Evolutionary conservation across 2,113 vertebrate genomes (phyloP).

Genomic region (Xiphophorus hellerii): DNA sequence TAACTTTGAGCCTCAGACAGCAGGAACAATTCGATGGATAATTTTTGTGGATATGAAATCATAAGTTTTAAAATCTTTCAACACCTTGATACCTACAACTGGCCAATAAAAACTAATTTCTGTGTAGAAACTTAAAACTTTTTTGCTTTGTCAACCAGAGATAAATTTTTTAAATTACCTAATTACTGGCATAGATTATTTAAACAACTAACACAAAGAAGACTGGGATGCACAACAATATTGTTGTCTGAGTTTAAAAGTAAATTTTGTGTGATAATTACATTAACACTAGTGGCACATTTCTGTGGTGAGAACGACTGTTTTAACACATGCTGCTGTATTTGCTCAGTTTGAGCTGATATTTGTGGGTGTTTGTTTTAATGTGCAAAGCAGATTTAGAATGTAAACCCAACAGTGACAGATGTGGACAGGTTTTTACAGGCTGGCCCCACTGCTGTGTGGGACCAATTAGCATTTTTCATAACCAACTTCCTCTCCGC

Average conservation of each 20-base stretch:
- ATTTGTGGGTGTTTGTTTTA: constrained; percentile 46
- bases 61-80: no score
- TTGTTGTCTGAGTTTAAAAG: not conserved
- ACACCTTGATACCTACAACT: no score
- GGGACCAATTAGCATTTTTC: constrained; percentile 70
- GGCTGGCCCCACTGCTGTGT: constrained; percentile 61
- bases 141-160: no score
- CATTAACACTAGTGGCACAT: not conserved
- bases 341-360: constrained; percentile 31
- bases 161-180: no score
- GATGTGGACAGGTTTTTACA: constrained; percentile 64
- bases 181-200: not conserved
- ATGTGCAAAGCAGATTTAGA: constrained; percentile 35
- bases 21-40: no score
- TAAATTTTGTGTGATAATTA: not conserved
- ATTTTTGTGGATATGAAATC: no score
- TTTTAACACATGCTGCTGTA: not conserved
- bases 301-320: not conserved
- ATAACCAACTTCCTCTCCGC: constrained; percentile 47
- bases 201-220: not conserved
- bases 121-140: no score
- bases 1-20: no score
- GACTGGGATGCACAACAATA: not conserved
- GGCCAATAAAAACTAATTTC: no score
- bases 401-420: constrained; percentile 42